phyloP scores from a whole-genome alignment of 2,797 vertebrate genomes.

The Thripadectes ignobilis region DNA sequence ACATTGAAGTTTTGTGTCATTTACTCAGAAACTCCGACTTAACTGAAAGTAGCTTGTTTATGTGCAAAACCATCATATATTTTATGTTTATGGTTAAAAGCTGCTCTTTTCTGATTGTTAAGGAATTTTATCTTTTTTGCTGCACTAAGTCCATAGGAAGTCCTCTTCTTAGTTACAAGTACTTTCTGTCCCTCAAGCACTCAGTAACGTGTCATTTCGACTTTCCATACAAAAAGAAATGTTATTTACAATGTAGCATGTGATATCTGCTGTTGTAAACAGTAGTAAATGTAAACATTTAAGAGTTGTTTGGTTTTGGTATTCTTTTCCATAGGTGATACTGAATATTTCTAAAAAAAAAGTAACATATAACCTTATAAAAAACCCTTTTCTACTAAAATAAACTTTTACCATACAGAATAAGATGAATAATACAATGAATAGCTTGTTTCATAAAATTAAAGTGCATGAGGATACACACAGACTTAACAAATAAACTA shows the following conservation, averaged over 20 bases:
- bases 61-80: neutral
- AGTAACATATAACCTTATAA: neutral
- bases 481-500: neutral
- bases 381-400: neutral
- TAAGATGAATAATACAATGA: neutral
- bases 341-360: neutral
- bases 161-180: neutral
- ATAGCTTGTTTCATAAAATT: neutral
- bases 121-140: neutral
- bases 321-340: neutral
- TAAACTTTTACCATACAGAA: neutral
- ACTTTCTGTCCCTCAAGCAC: neutral
- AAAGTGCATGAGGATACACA: neutral
- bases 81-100: neutral
- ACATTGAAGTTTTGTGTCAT: accelerated
- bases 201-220: neutral
- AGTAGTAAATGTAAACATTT: neutral
- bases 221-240: neutral
- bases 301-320: neutral
- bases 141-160: neutral
- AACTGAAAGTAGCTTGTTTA: neutral
- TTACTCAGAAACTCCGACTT: neutral
- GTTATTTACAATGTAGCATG: neutral
- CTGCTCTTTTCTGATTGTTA: neutral
- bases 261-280: neutral